Evolutionary conservation across 2,888 invertebrate genomes (phyloP).

Genomic region (Synanthedon vespiformis): DNA sequence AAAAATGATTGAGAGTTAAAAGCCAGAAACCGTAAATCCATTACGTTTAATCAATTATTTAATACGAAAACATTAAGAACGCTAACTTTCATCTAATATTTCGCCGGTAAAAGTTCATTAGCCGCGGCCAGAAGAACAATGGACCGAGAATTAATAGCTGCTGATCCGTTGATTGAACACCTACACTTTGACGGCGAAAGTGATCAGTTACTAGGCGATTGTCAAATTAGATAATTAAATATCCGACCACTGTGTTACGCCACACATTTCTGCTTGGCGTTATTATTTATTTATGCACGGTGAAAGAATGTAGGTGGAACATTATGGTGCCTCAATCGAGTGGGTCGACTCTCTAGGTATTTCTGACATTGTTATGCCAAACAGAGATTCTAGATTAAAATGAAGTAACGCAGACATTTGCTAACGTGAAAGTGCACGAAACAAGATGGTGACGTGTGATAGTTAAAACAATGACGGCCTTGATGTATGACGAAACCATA

Average conservation of each 20-base stretch:
- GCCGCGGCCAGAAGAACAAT: slow-evolving; percentile 38
- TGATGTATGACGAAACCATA: slow-evolving; percentile 25
- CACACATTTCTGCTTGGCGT: not conserved
- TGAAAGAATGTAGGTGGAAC: slow-evolving; percentile 5
- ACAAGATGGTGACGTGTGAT: slow-evolving; percentile 35
- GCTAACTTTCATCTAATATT: slow-evolving; percentile 38
- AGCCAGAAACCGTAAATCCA: slow-evolving; percentile 10
- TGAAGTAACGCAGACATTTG: slow-evolving; percentile 5
- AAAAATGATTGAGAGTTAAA: no score
- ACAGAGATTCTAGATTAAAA: not conserved
- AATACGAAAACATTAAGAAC: slow-evolving; percentile 36
- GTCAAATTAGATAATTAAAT: slow-evolving; percentile 35
- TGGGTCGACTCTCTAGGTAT: slow-evolving; percentile 1
- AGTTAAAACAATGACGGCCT: slow-evolving; percentile 44
- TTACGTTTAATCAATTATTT: slow-evolving; percentile 27
- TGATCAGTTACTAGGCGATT: slow-evolving; percentile 26
- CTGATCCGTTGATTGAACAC: slow-evolving; percentile 39
- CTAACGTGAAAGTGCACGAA: slow-evolving; percentile 31
- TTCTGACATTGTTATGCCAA: not conserved
- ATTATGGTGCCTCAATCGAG: not conserved
- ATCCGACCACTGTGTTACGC: slow-evolving; percentile 36
- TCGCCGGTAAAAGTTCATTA: slow-evolving; percentile 50
- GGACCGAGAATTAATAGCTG: slow-evolving; percentile 26
- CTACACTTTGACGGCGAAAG: slow-evolving; percentile 43
- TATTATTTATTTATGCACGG: slow-evolving; percentile 4